Conservation (phyloP, 1,140 invertebrate species). For the Saccostrea cuccullata region DNA sequence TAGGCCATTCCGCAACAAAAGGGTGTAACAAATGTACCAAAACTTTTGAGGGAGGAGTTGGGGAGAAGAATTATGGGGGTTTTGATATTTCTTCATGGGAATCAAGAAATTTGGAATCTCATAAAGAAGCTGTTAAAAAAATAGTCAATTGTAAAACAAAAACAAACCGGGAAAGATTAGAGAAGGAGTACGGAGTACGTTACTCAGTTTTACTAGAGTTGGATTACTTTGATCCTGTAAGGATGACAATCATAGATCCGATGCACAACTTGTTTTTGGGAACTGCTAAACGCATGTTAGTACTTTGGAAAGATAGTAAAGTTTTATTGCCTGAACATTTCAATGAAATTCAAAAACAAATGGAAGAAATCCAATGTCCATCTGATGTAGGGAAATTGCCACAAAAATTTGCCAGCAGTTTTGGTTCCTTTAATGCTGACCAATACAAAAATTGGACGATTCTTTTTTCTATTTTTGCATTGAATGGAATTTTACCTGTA, state of each 20-base stretch:
- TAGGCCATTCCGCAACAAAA: constrained; percentile 45
- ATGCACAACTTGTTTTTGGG: constrained; percentile 34
- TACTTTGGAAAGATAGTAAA: constrained; percentile 14
- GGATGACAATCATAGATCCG: constrained; percentile 52
- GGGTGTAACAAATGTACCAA: constrained; percentile 57
- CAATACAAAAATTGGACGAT: constrained; percentile 54
- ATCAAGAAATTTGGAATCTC: not conserved
- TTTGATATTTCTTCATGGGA: constrained; percentile 33
- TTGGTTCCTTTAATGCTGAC: constrained; percentile 38
- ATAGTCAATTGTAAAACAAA: not conserved
- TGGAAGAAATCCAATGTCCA: constrained; percentile 20
- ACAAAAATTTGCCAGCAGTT: constrained; percentile 41
- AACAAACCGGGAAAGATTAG: not conserved
- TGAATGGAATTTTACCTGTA: constrained; percentile 54
- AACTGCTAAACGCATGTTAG: constrained; percentile 44
- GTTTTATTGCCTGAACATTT: constrained; percentile 31
- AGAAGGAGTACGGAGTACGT: constrained; percentile 41
- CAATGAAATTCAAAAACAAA: constrained; percentile 39
- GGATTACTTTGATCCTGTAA: constrained; percentile 52
- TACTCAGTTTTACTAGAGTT: not conserved
- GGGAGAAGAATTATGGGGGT: constrained; percentile 46
- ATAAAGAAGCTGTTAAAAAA: not conserved
- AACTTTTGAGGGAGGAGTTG: constrained; percentile 43
- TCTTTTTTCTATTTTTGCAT: constrained; percentile 47
- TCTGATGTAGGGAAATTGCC: constrained; percentile 50